A percentile compares a stretch with the other conserved stretches of the same genome.
These are phyloP conservation scores for Caenorhabditis japonica DNA, from an alignment of 2,888 invertebrate species.

Conservation along the genomic window DNA sequence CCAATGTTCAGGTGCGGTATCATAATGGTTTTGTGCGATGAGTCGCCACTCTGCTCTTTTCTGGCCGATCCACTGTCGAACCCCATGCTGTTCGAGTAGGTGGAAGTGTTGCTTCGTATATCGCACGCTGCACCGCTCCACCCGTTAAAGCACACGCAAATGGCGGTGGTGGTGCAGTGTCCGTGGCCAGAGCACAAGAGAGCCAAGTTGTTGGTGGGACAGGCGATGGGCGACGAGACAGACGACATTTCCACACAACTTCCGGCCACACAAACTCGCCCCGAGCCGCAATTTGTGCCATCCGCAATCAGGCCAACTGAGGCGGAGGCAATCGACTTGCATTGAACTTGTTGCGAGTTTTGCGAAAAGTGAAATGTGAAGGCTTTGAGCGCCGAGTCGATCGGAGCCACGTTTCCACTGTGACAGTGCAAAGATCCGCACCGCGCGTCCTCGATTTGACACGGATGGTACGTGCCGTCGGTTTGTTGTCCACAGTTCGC, in stretches of 20 bases:
- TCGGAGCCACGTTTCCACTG: slow-evolving; percentile 82
- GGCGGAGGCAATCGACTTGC: slow-evolving; percentile 67
- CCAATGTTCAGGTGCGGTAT: slow-evolving; percentile 66
- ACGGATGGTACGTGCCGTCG: slow-evolving; percentile 60
- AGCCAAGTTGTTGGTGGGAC: slow-evolving; percentile 90
- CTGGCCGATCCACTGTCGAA: background rate
- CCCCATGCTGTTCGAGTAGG: slow-evolving; percentile 33
- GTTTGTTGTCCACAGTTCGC: slow-evolving; percentile 88
- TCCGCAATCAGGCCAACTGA: slow-evolving; percentile 64
- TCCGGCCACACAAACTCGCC: slow-evolving; percentile 63
- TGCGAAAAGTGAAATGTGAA: slow-evolving; percentile 90
- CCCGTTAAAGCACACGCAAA: slow-evolving; percentile 90
- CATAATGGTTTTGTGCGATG: slow-evolving; percentile 23
- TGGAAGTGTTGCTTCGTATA: slow-evolving; percentile 54
- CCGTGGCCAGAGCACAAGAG: slow-evolving; percentile 94
- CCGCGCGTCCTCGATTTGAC: slow-evolving; percentile 82
- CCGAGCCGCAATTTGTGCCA: slow-evolving; percentile 70
- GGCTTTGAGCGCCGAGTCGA: slow-evolving; percentile 86
- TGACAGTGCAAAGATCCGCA: slow-evolving; percentile 95
- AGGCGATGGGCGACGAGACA: slow-evolving; percentile 78
- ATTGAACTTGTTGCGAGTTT: slow-evolving; percentile 85
- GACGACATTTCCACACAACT: slow-evolving; percentile 66
- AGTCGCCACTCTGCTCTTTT: too few species aligned
- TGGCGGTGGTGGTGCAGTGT: slow-evolving; percentile 80
- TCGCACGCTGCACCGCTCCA: slow-evolving; percentile 78